Base-by-base conservation (phyloP, 2,888 invertebrate genomes). In the Eupithecia insigniata region DNA sequence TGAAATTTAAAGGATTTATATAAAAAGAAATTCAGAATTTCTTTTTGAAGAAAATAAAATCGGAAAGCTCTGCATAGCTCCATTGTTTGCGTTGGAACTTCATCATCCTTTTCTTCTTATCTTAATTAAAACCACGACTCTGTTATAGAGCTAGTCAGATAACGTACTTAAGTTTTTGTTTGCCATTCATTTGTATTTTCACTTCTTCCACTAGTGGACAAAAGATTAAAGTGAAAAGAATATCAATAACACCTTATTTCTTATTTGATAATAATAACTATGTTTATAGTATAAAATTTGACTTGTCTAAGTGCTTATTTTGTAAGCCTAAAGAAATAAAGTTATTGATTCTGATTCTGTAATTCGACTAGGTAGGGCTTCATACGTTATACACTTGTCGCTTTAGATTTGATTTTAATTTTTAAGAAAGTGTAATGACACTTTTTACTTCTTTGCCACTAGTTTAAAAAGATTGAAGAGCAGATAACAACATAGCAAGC, bases 11-110 rank as follows among this genome's bases (percentile, higher is more conserved):
- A 22, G 10, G 4, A 55, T 51, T 51, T n/a, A n/a, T n/a, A n/a
- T n/a, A n/a, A n/a, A n/a, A n/a, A n/a, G n/a, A n/a, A n/a, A n/a
- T n/a, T 51, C 22, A 3, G 51, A 28, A 60, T 4, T 18, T 60
- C n/a, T 10, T 18, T 22, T 28, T 16, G n/a, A n/a, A 28, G 30
- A 30, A 60, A 60, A 58, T 26, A 34, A 51, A 62, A 46, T 30
- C 28, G 26, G n/a, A 22, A 26, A 34, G 16, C 36, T 69, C 30
- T 58, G 32, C 51, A 34, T 55, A 34, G 28, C 43, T 22, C 43
- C n/a, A 43, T 71, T 60, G 72, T 72, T 69, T 51, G 51, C 22
- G 8, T 51, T 22, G 10, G 46, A 65, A 39, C 68, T 68, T 64
- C 28, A 61, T 66, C 60, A 30, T 32, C 43, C 61, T 32, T 55